A percentile compares a stretch with the other conserved stretches of the same genome.
phyloP scores from a whole-genome alignment of 2,113 vertebrate genomes.

The Pterocles orientalis region DNA sequence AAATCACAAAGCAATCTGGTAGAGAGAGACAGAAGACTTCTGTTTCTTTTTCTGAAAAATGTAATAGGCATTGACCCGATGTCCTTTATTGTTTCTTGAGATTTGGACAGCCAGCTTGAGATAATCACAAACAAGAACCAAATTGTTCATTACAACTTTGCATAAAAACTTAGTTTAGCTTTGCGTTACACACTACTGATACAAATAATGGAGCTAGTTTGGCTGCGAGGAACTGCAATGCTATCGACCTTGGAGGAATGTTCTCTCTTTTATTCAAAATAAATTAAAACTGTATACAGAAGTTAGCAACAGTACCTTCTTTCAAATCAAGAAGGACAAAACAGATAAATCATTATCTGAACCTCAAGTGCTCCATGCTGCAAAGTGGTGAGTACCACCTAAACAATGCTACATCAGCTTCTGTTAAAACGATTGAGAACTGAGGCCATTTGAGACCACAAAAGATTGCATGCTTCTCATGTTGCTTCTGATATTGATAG shows the following conservation, averaged over 20 bases:
- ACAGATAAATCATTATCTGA: constrained; percentile 1
- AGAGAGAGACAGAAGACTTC: constrained; percentile 56
- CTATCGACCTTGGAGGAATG: constrained; percentile 27
- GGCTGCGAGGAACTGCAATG: neutral
- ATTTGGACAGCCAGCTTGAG: constrained; percentile 43
- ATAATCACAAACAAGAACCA: constrained; percentile 61
- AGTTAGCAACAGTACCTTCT: constrained; percentile 34
- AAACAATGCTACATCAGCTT: neutral
- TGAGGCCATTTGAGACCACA: neutral
- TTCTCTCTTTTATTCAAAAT: constrained; percentile 3
- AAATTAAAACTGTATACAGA: neutral
- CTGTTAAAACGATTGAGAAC: neutral
- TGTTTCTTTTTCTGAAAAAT: constrained; percentile 60
- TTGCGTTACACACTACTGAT: constrained; percentile 10
- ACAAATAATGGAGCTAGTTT: constrained; percentile 54
- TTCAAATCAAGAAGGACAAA: constrained; percentile 16
- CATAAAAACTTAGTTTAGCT: constrained; percentile 63
- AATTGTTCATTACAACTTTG: constrained; percentile 52
- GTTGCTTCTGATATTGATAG: neutral
- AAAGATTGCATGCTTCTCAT: neutral
- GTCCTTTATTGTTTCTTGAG: constrained; percentile 47
- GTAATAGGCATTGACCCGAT: neutral
- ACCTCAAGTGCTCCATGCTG: neutral
- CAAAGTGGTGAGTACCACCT: neutral
- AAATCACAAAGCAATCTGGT: constrained; percentile 45